Percentiles rank a stretch among this genome's conserved stretches.
phyloP scores from a whole-genome alignment of 2,888 invertebrate species.

The Polyommatus iphigenia region DNA sequence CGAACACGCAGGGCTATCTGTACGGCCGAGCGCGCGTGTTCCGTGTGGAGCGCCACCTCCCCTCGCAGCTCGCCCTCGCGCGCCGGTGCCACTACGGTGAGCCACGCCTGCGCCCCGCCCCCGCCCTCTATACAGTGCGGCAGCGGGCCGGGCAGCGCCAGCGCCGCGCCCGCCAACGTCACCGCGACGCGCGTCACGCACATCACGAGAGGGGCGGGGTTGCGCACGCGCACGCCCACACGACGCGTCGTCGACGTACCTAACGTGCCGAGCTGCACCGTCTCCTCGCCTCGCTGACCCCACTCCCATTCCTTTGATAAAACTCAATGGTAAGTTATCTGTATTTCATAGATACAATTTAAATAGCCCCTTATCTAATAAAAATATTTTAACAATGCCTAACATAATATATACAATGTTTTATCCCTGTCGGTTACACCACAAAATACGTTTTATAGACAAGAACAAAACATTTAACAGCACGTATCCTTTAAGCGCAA shows the following conservation, averaged over 20 bases:
- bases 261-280: slow-evolving; percentile 79
- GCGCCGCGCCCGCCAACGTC: slow-evolving; percentile 47
- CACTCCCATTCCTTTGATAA: slow-evolving; percentile 62
- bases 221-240: slow-evolving; percentile 76
- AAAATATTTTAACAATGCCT: no score
- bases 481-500: no score
- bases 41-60: slow-evolving; percentile 44
- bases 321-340: neutral
- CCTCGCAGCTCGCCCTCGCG: slow-evolving; percentile 46
- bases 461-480: no score
- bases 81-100: slow-evolving; percentile 54
- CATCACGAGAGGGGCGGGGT: slow-evolving; percentile 54
- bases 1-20: slow-evolving; percentile 39
- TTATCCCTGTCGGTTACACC: no score
- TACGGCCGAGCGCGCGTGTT: slow-evolving; percentile 39
- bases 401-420: no score
- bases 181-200: slow-evolving; percentile 49
- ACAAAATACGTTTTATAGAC: no score
- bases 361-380: no score
- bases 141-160: slow-evolving; percentile 46
- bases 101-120: slow-evolving; percentile 43
- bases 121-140: slow-evolving; percentile 38
- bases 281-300: slow-evolving; percentile 44
- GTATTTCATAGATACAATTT: no score
- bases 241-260: slow-evolving; percentile 83